phyloP scores from a whole-genome alignment of 2,888 invertebrate species.

The Macrosiphum euphorbiae region DNA sequence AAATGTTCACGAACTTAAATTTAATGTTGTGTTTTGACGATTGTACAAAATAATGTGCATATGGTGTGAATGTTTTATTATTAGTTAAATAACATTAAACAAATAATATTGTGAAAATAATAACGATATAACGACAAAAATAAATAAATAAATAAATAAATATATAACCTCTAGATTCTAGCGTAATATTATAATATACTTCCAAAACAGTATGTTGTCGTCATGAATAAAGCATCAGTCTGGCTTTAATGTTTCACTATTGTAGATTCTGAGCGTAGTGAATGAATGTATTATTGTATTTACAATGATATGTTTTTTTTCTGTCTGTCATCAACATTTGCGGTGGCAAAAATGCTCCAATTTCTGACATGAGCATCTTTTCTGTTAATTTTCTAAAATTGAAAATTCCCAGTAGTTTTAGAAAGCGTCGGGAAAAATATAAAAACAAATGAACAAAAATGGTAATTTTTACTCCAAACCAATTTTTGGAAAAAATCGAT shows the following conservation, averaged over 20 bases:
- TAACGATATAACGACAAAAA: background rate
- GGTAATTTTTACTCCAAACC: too few species aligned
- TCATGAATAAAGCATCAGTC: background rate
- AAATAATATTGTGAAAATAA: background rate
- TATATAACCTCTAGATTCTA: background rate
- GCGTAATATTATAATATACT: background rate
- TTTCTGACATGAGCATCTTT: too few species aligned
- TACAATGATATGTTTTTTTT: background rate
- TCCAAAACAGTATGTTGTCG: background rate
- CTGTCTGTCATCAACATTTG: too few species aligned
- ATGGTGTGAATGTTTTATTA: background rate
- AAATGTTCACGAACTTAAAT: background rate
- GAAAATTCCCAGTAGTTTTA: too few species aligned
- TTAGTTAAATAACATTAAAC: background rate
- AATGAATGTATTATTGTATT: too few species aligned
- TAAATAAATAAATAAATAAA: background rate
- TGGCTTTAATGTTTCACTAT: background rate
- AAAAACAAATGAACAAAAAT: too few species aligned
- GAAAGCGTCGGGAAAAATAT: too few species aligned
- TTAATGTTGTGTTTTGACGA: background rate
- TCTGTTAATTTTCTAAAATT: too few species aligned
- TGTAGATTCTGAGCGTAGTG: background rate
- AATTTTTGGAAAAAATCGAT: too few species aligned
- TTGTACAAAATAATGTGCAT: background rate
- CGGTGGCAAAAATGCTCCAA: too few species aligned